A percentile compares a stretch with the other conserved stretches of the same genome.
These are phyloP conservation scores for Falco berigora DNA, from an alignment of 2,797 vertebrate genomes.

Conservation along the genomic window DNA sequence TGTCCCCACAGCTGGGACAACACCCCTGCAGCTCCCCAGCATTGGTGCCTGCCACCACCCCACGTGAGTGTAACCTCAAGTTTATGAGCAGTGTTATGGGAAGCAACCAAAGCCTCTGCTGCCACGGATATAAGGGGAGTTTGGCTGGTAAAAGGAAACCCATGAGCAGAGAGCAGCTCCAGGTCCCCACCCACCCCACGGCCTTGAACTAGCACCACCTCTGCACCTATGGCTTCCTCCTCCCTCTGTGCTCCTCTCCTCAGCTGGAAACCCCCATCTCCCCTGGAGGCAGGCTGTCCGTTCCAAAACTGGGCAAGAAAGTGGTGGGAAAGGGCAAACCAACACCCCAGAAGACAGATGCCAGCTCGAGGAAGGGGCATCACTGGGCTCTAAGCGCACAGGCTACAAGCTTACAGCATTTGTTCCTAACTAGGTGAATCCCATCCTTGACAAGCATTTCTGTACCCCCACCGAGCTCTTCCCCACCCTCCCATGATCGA, in stretches of 20 bases:
- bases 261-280: neutral
- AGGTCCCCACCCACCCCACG: fast-evolving
- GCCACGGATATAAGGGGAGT: neutral
- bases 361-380: neutral
- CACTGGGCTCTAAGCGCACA: fast-evolving
- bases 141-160: neutral
- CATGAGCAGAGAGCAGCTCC: neutral
- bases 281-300: fast-evolving
- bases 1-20: neutral
- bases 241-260: neutral
- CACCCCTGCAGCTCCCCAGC: neutral
- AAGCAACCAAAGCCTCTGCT: neutral
- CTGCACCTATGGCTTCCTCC: neutral
- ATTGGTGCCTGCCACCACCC: fast-evolving
- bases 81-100: fast-evolving
- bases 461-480: neutral
- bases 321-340: neutral
- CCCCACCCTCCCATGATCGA: neutral
- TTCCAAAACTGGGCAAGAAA: neutral
- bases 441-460: neutral
- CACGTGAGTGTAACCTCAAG: fast-evolving
- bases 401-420: neutral
- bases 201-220: neutral
- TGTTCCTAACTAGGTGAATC: neutral
- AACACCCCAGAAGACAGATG: neutral